A percentile compares a stretch with the other conserved stretches of the same genome.
Conservation (phyloP, 2,113 vertebrate genomes). For the Xenopus laevis region DNA sequence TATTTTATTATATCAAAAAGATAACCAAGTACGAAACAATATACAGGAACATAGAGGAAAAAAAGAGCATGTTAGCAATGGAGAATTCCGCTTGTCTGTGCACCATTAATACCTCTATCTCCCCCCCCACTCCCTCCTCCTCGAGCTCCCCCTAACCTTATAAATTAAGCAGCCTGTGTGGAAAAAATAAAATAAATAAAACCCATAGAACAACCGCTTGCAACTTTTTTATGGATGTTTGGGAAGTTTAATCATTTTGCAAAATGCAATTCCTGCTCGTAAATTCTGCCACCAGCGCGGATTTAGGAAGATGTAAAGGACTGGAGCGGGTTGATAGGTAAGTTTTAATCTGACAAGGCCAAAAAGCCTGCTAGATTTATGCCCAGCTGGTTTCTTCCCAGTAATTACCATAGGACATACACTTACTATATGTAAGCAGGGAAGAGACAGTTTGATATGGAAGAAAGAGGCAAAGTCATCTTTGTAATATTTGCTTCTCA, state of each 20-base stretch:
- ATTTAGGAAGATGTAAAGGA: constrained; percentile 74
- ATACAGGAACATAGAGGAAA: constrained; percentile 55
- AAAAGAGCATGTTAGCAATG: constrained; percentile 40
- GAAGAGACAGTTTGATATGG: constrained; percentile 30
- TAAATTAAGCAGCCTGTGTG: constrained; percentile 74
- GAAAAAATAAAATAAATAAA: constrained; percentile 55
- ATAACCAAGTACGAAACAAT: constrained; percentile 70
- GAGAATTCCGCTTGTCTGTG: constrained; percentile 57
- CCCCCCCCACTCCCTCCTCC: constrained; percentile 18
- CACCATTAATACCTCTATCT: constrained; percentile 67
- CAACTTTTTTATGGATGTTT: constrained; percentile 77
- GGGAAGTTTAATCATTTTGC: constrained; percentile 77
- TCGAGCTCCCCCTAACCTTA: constrained; percentile 52
- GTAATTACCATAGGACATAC: constrained; percentile 64
- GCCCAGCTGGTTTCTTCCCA: constrained; percentile 62
- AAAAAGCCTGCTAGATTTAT: constrained; percentile 73
- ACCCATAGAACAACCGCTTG: constrained; percentile 57
- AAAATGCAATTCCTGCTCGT: constrained; percentile 69
- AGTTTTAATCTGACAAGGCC: constrained; percentile 72
- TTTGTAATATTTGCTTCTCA: constrained; percentile 45
- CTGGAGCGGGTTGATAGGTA: constrained; percentile 70
- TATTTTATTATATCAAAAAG: constrained; percentile 42
- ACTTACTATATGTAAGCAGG: constrained; percentile 39
- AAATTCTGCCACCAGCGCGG: constrained; percentile 71
- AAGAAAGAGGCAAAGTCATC: constrained; percentile 44